These are phyloP conservation scores for Nysson spinosus DNA, from an alignment of 2,888 invertebrate genomes.

Conservation along the genomic window DNA sequence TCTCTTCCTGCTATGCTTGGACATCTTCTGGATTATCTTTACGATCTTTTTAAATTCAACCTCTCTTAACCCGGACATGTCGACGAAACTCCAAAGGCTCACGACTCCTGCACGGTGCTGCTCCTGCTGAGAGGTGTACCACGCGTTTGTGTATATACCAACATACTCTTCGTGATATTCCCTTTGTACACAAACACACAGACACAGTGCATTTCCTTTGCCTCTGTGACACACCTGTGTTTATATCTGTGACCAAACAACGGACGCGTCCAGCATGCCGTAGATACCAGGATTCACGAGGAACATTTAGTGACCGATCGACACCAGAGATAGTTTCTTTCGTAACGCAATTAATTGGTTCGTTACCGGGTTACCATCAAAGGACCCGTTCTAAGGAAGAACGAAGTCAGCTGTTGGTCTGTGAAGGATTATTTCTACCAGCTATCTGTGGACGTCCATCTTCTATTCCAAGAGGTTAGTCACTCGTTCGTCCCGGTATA, in stretches of 20 bases:
- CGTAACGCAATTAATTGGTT: background rate
- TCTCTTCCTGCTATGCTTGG: slow-evolving; percentile 3
- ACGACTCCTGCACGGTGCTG: no score
- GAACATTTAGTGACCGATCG: slow-evolving; percentile 24
- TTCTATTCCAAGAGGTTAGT: slow-evolving; percentile 64
- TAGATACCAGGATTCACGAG: background rate
- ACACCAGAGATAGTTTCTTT: background rate
- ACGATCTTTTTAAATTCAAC: no score
- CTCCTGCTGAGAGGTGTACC: background rate
- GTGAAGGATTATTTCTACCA: slow-evolving; percentile 32
- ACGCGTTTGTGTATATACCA: no score
- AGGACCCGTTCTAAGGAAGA: background rate
- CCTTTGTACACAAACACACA: no score
- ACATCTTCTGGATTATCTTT: no score
- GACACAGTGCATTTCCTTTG: background rate
- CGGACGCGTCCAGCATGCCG: slow-evolving; percentile 36
- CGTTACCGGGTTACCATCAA: slow-evolving; percentile 6
- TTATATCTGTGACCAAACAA: background rate
- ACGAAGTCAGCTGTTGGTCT: slow-evolving; percentile 40
- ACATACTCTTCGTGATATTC: no score
- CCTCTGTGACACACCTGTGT: background rate
- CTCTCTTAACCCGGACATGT: no score
- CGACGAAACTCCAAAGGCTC: no score
- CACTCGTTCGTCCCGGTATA: slow-evolving; percentile 61
- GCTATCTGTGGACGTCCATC: slow-evolving; percentile 44